phyloP scores from a whole-genome alignment of 2,797 vertebrate genomes.

The Premnoplex brunnescens region DNA sequence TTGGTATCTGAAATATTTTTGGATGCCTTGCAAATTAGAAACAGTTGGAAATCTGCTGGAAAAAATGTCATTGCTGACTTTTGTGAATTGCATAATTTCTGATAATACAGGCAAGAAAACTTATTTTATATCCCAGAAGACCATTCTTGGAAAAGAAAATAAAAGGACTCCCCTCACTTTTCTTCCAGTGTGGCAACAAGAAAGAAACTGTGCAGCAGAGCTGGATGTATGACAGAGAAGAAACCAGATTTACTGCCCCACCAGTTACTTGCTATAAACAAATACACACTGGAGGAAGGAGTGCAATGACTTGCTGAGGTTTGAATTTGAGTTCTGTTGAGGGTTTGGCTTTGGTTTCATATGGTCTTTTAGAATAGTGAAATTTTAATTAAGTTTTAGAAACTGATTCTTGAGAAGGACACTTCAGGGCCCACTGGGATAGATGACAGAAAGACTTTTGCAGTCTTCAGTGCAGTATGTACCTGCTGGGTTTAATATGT shows the following conservation, averaged over 20 bases:
- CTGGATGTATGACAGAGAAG: not conserved
- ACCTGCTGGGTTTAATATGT: not conserved
- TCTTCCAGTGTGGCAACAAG: not conserved
- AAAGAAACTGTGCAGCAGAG: not conserved
- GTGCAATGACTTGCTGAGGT: not conserved
- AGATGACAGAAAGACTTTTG: not conserved
- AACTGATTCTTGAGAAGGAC: not conserved
- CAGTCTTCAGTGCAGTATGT: not conserved
- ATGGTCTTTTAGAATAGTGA: not conserved
- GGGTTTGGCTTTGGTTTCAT: not conserved
- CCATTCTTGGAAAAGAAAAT: not conserved
- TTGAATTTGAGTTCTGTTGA: not conserved
- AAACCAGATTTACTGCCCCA: not conserved
- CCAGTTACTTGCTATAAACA: not conserved
- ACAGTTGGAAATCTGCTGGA: not conserved
- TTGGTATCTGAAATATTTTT: not conserved
- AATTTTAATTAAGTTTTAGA: not conserved
- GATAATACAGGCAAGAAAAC: not conserved
- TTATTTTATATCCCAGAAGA: not conserved
- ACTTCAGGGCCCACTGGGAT: not conserved
- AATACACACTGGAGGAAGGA: not conserved
- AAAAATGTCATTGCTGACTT: conserved; percentile 23
- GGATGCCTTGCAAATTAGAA: conserved; percentile 2
- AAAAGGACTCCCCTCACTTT: not conserved
- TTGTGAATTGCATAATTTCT: not conserved